Conservation (phyloP, 2,888 invertebrate species). For the Rhamphomyia laevipes region DNA sequence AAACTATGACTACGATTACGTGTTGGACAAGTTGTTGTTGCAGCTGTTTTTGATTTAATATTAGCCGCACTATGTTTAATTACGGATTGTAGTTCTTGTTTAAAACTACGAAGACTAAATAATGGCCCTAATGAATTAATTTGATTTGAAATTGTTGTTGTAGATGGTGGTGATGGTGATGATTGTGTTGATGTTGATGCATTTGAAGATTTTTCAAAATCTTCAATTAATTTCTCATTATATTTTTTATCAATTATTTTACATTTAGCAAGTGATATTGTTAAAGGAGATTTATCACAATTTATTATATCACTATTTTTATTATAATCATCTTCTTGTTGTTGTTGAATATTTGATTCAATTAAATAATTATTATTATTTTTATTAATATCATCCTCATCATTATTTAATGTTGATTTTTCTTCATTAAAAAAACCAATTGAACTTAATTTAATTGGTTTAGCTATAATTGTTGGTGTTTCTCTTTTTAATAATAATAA, state of each 20-base stretch:
- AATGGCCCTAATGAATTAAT: too few relatives aligned
- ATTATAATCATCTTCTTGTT: too few relatives aligned
- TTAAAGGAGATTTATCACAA: too few relatives aligned
- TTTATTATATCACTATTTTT: too few relatives aligned
- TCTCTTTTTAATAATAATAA: neutral
- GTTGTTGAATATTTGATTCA: neutral
- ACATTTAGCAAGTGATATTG: too few relatives aligned
- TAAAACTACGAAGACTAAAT: conserved; percentile 10
- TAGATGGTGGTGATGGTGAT: too few relatives aligned
- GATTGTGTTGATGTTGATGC: too few relatives aligned
- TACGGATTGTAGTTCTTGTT: conserved; percentile 12
- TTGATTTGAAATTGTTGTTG: too few relatives aligned
- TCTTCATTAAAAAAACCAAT: conserved; percentile 21
- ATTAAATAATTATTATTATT: neutral
- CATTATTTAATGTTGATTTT: neutral
- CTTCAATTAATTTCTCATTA: too few relatives aligned
- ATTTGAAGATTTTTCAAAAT: too few relatives aligned
- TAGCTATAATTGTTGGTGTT: conserved; percentile 17
- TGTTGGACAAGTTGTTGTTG: neutral
- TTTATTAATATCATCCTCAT: neutral
- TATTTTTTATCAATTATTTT: too few relatives aligned
- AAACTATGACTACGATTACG: conserved; percentile 2
- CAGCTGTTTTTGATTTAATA: too few relatives aligned
- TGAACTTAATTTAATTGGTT: conserved; percentile 24
- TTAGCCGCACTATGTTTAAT: conserved; percentile 9